These are phyloP conservation scores for Linnaemya vulpina DNA, from an alignment of 2,888 invertebrate species.

Conservation along the genomic window DNA sequence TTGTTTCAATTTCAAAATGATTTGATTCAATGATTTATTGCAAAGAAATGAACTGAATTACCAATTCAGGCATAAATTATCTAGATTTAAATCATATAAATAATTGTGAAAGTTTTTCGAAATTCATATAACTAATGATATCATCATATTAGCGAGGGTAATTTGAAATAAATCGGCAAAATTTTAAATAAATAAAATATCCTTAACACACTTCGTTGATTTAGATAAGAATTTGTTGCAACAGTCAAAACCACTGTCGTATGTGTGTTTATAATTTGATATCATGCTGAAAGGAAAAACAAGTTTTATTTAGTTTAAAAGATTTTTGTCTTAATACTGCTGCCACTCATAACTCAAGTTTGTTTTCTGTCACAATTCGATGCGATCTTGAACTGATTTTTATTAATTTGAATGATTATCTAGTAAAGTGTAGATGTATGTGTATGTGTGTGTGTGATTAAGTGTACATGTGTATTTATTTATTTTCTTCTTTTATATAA, in stretches of 20 bases:
- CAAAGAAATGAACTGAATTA: constrained; percentile 45
- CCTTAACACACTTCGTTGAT: too few species aligned
- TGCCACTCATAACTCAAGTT: not conserved
- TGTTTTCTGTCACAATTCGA: constrained; percentile 19
- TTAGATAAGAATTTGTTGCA: too few species aligned
- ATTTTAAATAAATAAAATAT: not conserved
- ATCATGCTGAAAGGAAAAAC: not conserved
- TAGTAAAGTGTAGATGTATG: not conserved
- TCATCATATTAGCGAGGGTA: not conserved
- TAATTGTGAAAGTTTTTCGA: not conserved
- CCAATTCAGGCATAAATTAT: constrained; percentile 19
- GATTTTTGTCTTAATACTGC: constrained; percentile 12
- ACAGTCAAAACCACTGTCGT: not conserved
- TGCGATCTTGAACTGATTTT: constrained; percentile 5
- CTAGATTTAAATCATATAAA: not conserved
- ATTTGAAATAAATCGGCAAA: not conserved
- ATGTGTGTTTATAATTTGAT: not conserved
- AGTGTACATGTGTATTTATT: not conserved
- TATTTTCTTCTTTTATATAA: not conserved
- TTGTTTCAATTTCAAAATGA: constrained; percentile 1
- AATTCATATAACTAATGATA: not conserved
- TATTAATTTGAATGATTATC: not conserved
- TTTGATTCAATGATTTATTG: constrained; percentile 32
- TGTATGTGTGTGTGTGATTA: not conserved
- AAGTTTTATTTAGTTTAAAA: constrained; percentile 15